Base-by-base conservation (phyloP, 2,113 vertebrate genomes). In the Fukomys damarensis region DNA sequence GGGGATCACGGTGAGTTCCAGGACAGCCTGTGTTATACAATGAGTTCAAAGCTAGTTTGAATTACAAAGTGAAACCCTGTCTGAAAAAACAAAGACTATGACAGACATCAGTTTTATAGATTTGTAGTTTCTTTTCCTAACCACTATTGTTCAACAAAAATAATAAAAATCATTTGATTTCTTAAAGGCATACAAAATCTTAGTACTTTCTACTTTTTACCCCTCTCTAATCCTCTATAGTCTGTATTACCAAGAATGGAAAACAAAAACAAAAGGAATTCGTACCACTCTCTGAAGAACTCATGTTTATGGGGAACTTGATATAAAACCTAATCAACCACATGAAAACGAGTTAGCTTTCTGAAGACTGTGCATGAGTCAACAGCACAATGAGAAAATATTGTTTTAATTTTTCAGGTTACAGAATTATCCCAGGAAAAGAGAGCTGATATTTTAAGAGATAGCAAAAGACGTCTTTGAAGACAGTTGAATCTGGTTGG, bases 391-490 rank as follows among this genome's bases (percentile, higher is more conserved):
- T 91, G 74, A 98, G 97, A 98, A 96, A 96, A 97, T 89, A 95
- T 93, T 96, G 98, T 97, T 98, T 98, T 97, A 96, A 97, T 98
- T 98, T 97, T 98, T 97, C 97, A 97, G 97, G 97, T 97, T 98
- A 95, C 97, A 98, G 97, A 98, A 98, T 98, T 98, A 97, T 86
- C 98, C 96, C 82, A 97, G 97, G 98, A 97, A 97, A 98, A 98
- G 96, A 97, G 97, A 98, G 96, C 98, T 98, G 98, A 95, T 97
- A 97, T 98, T 98, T 97, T 95, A 98, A 98, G 97, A 97, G 98
- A 97, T 98, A 93, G 90, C 77, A 74, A 56, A 83, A 97, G 98
- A 97, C 96, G 91, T 96, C 98, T 98, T 89, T 95, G 98, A 98
- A 98, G 98, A 30, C 96, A 93, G 98, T 98, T 58, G 89, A 74